Percentiles rank a stretch among this genome's conserved stretches.
These are phyloP conservation scores for Lordiphosa stackelbergi DNA, from an alignment of 1,140 invertebrate genomes.

Conservation along the genomic window DNA sequence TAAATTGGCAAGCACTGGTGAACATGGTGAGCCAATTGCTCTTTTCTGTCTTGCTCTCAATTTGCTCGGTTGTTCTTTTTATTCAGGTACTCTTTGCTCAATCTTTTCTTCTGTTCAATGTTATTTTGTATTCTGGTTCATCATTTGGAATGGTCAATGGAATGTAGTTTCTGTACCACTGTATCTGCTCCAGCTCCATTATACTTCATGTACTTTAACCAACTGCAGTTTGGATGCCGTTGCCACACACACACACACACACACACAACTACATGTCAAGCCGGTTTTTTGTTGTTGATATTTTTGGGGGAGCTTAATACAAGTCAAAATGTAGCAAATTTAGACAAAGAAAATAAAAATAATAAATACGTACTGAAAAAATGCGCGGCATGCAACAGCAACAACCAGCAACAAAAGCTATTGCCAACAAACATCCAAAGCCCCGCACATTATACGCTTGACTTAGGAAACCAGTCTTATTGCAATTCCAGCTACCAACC, in stretches of 20 bases:
- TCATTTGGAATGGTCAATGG: neutral
- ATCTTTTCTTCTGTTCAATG: too few relatives aligned
- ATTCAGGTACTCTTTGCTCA: too few relatives aligned
- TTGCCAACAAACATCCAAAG: slow-evolving; percentile 51
- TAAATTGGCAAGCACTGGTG: too few relatives aligned
- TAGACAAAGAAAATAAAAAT: slow-evolving; percentile 31
- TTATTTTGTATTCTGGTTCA: too few relatives aligned
- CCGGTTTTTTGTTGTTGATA: slow-evolving; percentile 39
- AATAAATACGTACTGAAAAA: slow-evolving; percentile 44
- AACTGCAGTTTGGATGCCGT: slow-evolving; percentile 38
- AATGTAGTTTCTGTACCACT: slow-evolving; percentile 22
- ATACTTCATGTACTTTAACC: slow-evolving; percentile 6
- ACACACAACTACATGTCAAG: slow-evolving; percentile 36
- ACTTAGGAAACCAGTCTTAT: slow-evolving; percentile 70
- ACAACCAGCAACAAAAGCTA: slow-evolving; percentile 28
- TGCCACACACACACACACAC: slow-evolving; percentile 18
- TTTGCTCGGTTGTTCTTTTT: too few relatives aligned
- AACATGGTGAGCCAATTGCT: too few relatives aligned
- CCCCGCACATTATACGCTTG: slow-evolving; percentile 62
- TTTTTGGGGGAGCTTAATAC: slow-evolving; percentile 30
- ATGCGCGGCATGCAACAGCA: slow-evolving; percentile 52
- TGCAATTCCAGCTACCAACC: slow-evolving; percentile 62
- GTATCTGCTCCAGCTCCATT: slow-evolving; percentile 32
- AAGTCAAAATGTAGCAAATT: slow-evolving; percentile 56
- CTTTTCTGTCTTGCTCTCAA: too few relatives aligned